Evolutionary conservation across 2,113 vertebrate genomes (phyloP).

Genomic region (Cyanistes caeruleus): DNA sequence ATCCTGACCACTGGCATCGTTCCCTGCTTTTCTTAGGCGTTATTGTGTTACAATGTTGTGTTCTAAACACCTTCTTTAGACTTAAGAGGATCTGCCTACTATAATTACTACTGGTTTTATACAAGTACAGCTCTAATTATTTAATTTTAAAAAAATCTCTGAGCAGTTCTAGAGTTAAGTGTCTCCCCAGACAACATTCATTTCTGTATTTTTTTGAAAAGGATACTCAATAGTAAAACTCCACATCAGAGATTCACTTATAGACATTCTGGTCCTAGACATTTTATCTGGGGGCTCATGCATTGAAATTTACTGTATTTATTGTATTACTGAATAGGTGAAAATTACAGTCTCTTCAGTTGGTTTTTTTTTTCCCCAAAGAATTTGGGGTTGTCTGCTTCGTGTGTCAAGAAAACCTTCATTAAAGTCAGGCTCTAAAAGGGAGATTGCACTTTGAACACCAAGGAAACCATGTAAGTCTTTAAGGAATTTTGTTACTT

Average conservation of each 20-base stretch:
- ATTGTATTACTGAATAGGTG: neutral
- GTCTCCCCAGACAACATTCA: neutral
- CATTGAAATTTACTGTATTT: neutral
- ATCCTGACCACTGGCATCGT: accelerated
- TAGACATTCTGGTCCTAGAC: neutral
- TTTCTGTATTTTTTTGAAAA: neutral
- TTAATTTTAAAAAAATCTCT: neutral
- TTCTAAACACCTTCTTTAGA: neutral
- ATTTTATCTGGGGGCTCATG: neutral
- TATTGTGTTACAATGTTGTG: neutral
- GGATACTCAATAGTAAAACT: neutral
- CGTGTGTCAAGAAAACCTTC: neutral
- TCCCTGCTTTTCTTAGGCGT: neutral
- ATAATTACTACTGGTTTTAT: neutral
- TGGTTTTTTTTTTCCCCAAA: neutral
- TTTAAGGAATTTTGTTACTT: constrained; percentile 10
- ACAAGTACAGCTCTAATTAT: neutral
- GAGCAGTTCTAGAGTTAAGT: neutral
- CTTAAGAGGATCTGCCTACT: neutral
- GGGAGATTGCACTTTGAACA: neutral
- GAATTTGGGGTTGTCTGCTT: neutral
- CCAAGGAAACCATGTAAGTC: neutral
- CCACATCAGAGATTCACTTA: neutral
- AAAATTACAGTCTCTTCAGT: neutral
- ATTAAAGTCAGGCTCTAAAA: too few species aligned